These are phyloP conservation scores for Drosophila austrosaltans DNA, from an alignment of 2,888 invertebrate genomes.

Conservation along the genomic window DNA sequence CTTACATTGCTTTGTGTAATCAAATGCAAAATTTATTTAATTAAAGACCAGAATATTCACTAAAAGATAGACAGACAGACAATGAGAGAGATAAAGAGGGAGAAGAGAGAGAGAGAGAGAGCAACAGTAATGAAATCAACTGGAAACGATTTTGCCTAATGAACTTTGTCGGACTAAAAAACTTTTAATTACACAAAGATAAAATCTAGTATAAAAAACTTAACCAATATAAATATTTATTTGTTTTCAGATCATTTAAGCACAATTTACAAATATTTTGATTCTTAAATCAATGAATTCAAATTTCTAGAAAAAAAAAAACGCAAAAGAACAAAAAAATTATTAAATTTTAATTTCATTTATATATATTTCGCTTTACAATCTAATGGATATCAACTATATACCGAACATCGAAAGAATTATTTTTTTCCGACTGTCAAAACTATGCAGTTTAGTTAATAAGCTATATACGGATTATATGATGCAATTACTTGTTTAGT, in stretches of 20 bases:
- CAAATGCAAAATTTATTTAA: constrained; percentile 47
- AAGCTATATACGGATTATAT: too few relatives aligned
- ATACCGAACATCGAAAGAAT: too few relatives aligned
- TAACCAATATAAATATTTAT: background rate
- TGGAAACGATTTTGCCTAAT: constrained; percentile 44
- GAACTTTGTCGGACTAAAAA: constrained; percentile 19
- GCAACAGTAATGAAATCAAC: constrained; percentile 22
- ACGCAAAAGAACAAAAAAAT: too few relatives aligned
- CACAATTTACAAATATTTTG: too few relatives aligned
- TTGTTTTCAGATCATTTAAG: background rate
- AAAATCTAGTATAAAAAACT: background rate
- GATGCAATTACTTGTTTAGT: too few relatives aligned
- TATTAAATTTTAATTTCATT: too few relatives aligned
- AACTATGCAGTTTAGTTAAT: too few relatives aligned
- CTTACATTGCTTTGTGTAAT: constrained; percentile 37
- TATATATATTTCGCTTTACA: too few relatives aligned
- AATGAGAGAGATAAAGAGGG: background rate
- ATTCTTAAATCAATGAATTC: too few relatives aligned
- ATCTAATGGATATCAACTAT: too few relatives aligned
- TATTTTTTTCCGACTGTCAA: too few relatives aligned
- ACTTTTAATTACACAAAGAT: constrained; percentile 4
- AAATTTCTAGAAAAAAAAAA: too few relatives aligned
- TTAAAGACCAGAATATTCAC: constrained; percentile 30
- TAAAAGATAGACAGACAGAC: background rate
- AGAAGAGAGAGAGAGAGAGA: background rate